Evolutionary conservation across 1,140 invertebrate species (phyloP).

Genomic region (Nixonia krombeini): DNA sequence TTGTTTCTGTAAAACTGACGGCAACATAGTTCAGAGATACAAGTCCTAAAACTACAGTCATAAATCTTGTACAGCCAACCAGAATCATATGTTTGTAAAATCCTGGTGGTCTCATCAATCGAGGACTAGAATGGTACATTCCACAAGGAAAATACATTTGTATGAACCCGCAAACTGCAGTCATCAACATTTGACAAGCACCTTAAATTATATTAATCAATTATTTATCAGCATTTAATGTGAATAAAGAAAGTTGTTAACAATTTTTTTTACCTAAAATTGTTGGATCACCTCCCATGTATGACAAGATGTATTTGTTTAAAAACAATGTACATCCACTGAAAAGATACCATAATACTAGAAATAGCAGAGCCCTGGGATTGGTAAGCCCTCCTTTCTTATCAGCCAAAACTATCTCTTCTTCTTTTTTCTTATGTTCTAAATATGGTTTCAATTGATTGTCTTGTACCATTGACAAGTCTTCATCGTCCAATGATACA

Average conservation of each 20-base stretch:
- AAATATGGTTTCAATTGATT: conserved; percentile 50
- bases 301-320: conserved; percentile 88
- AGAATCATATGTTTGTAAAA: conserved; percentile 85
- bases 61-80: conserved; percentile 84
- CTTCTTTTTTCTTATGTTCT: conserved; percentile 57
- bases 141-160: conserved; percentile 85
- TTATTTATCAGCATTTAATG: neutral
- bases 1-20: conserved; percentile 89
- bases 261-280: conserved; percentile 77
- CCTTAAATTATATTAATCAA: conserved; percentile 60
- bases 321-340: conserved; percentile 85
- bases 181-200: conserved; percentile 85
- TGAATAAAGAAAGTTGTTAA: neutral
- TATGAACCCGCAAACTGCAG: conserved; percentile 81
- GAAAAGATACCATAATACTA: conserved; percentile 85
- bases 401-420: conserved; percentile 52
- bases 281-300: conserved; percentile 83
- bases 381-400: conserved; percentile 74
- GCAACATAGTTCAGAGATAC: conserved; percentile 87
- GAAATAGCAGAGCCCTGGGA: conserved; percentile 78
- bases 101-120: conserved; percentile 78
- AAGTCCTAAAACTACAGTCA: conserved; percentile 82
- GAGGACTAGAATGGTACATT: conserved; percentile 76
- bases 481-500: conserved; percentile 51
- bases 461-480: conserved; percentile 47